Percentiles rank a stretch among this genome's conserved stretches.
Evolutionary conservation across 2,113 vertebrate species (phyloP).

Genomic region (Zosterops borbonicus): DNA sequence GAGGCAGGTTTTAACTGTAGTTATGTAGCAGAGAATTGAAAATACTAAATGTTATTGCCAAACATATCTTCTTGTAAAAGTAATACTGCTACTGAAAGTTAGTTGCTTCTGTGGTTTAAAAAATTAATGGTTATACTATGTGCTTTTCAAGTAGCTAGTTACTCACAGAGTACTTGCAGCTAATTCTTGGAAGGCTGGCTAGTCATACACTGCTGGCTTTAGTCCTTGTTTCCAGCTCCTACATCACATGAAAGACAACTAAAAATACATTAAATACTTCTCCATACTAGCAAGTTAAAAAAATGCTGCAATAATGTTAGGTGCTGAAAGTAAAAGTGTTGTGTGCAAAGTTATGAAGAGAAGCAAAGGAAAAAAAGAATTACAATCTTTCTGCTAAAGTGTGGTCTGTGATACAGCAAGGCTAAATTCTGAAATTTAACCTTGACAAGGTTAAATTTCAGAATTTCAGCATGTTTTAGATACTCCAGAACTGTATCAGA

Average conservation of each 20-base stretch:
- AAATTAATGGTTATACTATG: not conserved
- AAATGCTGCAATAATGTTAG: not conserved
- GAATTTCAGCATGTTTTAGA: not conserved
- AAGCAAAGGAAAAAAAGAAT: not conserved
- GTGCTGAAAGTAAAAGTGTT: not conserved
- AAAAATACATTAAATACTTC: conserved; percentile 66
- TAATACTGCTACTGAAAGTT: not conserved
- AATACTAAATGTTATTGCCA: not conserved
- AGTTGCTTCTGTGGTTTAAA: not conserved
- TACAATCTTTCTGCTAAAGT: not conserved
- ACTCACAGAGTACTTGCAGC: conserved; percentile 9
- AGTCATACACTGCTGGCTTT: conserved; percentile 49
- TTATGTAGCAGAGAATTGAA: not conserved
- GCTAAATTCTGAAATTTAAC: not conserved
- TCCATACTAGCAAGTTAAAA: conserved; percentile 30
- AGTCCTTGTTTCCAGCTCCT: conserved; percentile 57
- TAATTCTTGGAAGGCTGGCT: conserved; percentile 58
- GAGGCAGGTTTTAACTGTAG: not conserved
- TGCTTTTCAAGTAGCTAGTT: not conserved
- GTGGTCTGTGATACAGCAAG: not conserved
- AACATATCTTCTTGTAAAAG: not conserved
- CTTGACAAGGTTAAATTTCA: not conserved
- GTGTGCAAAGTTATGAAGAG: not conserved
- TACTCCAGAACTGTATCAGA: not conserved
- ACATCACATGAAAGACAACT: conserved; percentile 59